Base-by-base conservation (phyloP, 2,797 vertebrate genomes). In the Sebastes oblongus region DNA sequence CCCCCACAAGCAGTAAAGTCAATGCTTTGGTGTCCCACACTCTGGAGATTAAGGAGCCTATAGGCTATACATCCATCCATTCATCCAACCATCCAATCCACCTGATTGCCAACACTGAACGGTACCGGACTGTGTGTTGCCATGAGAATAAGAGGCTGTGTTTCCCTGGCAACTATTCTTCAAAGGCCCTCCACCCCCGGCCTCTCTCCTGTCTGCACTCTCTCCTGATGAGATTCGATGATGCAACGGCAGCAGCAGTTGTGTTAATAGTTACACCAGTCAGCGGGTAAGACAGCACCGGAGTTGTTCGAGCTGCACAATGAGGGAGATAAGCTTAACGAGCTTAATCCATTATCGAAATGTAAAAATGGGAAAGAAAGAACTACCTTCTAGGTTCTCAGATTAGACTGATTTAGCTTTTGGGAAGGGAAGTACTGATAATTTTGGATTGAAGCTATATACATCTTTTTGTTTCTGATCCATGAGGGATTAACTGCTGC, bases 111-210 rank as follows among this genome's bases (percentile, higher is more conserved):
- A 89, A 86, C 79, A 25, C 74, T 25, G 70, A 79, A 74, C 76
- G 20, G 52, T 76, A 50, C 77, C 71, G 4, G 9, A 46, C 82
- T 71, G 64, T 50, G 42, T 3, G 86, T 91, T 91, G 80, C 89
- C 80, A 91, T 89, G 86, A 84, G 83, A 91, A 88, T 84, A 71
- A 77, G 87, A 91, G 84, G 79, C 87, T 88, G 81, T 81, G 93
- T 94, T 94, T 91, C 91, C 92, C 75, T 93, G 86, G 93, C 90
- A 94, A 93, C 94, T 76, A 66, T 79, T 91, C 83, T 86, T 89
- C 85, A 89, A 91, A 91, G 80, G 67, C 79, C 73, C 72, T 79
- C 72, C 68, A 5, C 71, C 79, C 75, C 61, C 72, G 36, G 29
- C 81, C 78, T 86, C 87, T 58, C 83, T 89, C 67, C 78, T 76